Conservation (phyloP, 2,797 vertebrate species). For the Poeciliopsis paucimaculata region DNA sequence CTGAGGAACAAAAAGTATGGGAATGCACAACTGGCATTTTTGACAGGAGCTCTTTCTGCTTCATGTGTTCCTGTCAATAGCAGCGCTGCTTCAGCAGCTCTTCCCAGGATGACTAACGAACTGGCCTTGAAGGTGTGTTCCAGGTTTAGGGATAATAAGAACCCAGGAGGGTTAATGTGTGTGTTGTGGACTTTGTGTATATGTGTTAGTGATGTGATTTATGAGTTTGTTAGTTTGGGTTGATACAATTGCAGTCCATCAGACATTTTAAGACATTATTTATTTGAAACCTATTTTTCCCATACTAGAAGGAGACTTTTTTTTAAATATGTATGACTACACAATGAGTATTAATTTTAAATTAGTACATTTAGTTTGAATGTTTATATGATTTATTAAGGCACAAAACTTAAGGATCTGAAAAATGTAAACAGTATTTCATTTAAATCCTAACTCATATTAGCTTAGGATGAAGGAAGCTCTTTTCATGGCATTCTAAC, state of each 20-base stretch:
- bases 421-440: too few species aligned
- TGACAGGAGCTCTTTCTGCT: conserved; percentile 61
- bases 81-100: conserved; percentile 42
- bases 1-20: conserved; percentile 63
- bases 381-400: too few species aligned
- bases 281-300: neutral
- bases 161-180: conserved; percentile 49
- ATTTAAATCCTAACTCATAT: neutral
- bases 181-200: conserved; percentile 7
- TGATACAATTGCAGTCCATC: neutral
- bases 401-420: too few species aligned
- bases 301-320: neutral
- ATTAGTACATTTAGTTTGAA: neutral
- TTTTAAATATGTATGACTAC: neutral
- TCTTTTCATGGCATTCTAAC: neutral
- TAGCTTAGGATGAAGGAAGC: neutral
- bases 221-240: conserved; percentile 13
- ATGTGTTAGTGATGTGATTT: conserved; percentile 7
- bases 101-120: conserved; percentile 69
- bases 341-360: neutral
- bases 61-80: conserved; percentile 58
- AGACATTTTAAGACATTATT: neutral
- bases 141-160: conserved; percentile 69
- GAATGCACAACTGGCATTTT: conserved; percentile 30
- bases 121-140: conserved; percentile 56